These are phyloP conservation scores for Lobophora halterata DNA, from an alignment of 2,888 invertebrate genomes.

Conservation along the genomic window DNA sequence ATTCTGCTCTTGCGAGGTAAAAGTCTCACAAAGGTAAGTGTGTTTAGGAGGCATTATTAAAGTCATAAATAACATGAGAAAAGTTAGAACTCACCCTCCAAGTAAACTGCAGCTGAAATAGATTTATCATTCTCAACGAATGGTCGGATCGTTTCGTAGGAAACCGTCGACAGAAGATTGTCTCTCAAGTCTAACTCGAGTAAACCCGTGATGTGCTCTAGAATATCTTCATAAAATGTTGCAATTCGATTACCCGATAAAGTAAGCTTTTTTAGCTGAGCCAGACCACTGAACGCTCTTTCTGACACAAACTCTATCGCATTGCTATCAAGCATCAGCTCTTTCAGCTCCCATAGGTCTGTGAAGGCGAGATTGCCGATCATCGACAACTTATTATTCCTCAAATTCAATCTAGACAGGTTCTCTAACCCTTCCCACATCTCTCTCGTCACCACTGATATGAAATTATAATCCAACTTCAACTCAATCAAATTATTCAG, in stretches of 20 bases:
- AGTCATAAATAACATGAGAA: slow-evolving; percentile 36
- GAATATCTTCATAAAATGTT: slow-evolving; percentile 85
- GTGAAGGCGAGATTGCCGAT: slow-evolving; percentile 90
- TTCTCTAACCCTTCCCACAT: slow-evolving; percentile 88
- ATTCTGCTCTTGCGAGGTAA: neutral
- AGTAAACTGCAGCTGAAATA: slow-evolving; percentile 85
- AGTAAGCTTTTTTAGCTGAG: slow-evolving; percentile 84
- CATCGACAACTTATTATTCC: slow-evolving; percentile 87
- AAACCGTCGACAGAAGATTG: slow-evolving; percentile 88
- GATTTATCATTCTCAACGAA: slow-evolving; percentile 88
- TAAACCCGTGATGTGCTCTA: slow-evolving; percentile 85
- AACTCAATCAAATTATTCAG: slow-evolving; percentile 87
- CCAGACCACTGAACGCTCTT: slow-evolving; percentile 87
- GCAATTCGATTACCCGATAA: slow-evolving; percentile 88
- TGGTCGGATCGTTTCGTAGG: slow-evolving; percentile 87
- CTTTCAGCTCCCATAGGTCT: slow-evolving; percentile 86
- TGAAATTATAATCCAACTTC: slow-evolving; percentile 88
- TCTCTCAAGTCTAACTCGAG: slow-evolving; percentile 87
- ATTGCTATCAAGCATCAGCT: slow-evolving; percentile 85
- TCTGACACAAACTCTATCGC: slow-evolving; percentile 86
- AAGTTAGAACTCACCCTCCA: slow-evolving; percentile 85
- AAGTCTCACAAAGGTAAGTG: slow-evolving; percentile 20
- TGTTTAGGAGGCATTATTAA: slow-evolving; percentile 27
- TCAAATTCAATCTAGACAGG: slow-evolving; percentile 86
- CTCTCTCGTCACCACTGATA: slow-evolving; percentile 88